Conservation (phyloP, 2,113 vertebrate genomes). For the Chinchilla lanigera region DNA sequence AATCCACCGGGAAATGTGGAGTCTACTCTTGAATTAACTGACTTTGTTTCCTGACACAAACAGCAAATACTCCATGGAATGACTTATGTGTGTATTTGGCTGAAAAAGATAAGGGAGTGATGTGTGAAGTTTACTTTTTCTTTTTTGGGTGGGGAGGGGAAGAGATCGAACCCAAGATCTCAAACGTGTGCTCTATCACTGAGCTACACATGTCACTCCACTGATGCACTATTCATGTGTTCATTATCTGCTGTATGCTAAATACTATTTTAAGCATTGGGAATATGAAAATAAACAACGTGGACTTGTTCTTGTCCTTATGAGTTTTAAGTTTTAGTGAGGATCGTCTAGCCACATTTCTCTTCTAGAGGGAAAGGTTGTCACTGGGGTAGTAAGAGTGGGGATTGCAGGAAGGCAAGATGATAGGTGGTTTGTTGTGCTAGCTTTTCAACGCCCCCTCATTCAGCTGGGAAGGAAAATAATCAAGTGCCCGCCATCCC, state of each 20-base stretch:
- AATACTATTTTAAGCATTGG: neutral
- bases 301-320: neutral
- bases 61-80: neutral
- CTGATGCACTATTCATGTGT: neutral
- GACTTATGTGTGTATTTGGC: neutral
- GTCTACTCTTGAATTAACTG: neutral
- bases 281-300: neutral
- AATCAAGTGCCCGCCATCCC: neutral
- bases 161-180: neutral
- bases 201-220: neutral
- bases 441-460: neutral
- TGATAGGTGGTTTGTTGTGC: neutral
- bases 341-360: neutral
- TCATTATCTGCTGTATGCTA: neutral
- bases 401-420: neutral
- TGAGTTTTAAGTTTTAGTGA: neutral
- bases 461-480: neutral
- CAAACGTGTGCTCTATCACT: neutral
- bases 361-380: neutral
- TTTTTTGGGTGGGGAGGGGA: neutral
- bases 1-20: neutral
- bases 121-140: neutral
- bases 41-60: slow-evolving; percentile 48
- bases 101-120: neutral
- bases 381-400: neutral